Percentiles rank a stretch among this genome's conserved stretches.
Evolutionary conservation across 2,888 invertebrate species (phyloP).

Genomic region (Hymenopus coronatus): DNA sequence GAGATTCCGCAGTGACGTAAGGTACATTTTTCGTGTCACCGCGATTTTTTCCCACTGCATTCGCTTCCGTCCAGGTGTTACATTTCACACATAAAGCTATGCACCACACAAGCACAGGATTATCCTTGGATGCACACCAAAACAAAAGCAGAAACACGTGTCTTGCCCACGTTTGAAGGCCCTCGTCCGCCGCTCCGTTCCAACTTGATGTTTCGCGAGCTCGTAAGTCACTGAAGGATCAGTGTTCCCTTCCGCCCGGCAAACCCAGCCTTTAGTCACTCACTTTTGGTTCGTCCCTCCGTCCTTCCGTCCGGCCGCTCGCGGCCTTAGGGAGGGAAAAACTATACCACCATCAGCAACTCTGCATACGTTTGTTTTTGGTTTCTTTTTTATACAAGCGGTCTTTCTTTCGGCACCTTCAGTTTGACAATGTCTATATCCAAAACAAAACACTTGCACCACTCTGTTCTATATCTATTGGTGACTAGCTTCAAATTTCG

Average conservation of each 20-base stretch:
- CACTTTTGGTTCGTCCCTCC: conserved; percentile 9
- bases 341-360: neutral
- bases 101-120: neutral
- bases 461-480: no score
- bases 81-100: neutral
- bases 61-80: neutral
- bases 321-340: neutral
- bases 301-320: neutral
- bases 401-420: no score
- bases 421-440: no score
- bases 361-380: no score
- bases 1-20: neutral
- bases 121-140: neutral
- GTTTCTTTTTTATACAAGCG: no score
- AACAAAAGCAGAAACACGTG: neutral
- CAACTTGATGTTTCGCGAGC: neutral
- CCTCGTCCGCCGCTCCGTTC: neutral
- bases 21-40: neutral
- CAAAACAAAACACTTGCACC: no score
- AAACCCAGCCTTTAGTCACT: conserved; percentile 4
- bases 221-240: conserved; percentile 13
- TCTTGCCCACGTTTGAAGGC: neutral
- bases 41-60: neutral
- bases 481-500: no score
- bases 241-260: neutral